Conservation (phyloP, 2,113 vertebrate species). For the Athene cunicularia region DNA sequence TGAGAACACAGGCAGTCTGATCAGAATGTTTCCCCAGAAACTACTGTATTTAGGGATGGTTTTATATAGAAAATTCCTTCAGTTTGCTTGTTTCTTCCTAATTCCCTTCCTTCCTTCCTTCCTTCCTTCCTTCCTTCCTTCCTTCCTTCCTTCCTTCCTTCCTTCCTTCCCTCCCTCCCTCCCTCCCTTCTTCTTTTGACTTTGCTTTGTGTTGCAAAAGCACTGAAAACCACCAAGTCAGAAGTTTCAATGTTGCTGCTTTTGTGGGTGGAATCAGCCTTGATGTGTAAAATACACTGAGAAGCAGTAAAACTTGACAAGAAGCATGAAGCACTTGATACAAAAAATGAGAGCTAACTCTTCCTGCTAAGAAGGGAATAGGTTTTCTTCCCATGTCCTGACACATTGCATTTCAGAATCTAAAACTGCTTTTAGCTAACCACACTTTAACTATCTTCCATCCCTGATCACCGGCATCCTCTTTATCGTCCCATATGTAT, state of each 20-base stretch:
- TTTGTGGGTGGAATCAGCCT: background rate
- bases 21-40: background rate
- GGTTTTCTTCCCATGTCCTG: background rate
- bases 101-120: no score
- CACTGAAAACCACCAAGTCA: background rate
- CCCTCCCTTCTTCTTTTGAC: no score
- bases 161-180: background rate
- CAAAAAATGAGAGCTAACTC: background rate
- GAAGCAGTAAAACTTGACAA: background rate
- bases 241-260: background rate
- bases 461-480: background rate
- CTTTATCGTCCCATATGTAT: background rate
- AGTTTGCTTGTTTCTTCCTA: background rate
- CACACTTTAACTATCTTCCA: background rate
- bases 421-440: background rate
- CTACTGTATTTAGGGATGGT: background rate
- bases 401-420: background rate
- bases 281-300: background rate
- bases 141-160: no score
- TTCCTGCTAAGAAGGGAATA: background rate
- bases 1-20: background rate
- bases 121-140: rapidly evolving
- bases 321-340: background rate
- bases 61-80: background rate
- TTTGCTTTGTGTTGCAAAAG: background rate